phyloP scores from a whole-genome alignment of 23 tunicate species.

The Styela clava region DNA sequence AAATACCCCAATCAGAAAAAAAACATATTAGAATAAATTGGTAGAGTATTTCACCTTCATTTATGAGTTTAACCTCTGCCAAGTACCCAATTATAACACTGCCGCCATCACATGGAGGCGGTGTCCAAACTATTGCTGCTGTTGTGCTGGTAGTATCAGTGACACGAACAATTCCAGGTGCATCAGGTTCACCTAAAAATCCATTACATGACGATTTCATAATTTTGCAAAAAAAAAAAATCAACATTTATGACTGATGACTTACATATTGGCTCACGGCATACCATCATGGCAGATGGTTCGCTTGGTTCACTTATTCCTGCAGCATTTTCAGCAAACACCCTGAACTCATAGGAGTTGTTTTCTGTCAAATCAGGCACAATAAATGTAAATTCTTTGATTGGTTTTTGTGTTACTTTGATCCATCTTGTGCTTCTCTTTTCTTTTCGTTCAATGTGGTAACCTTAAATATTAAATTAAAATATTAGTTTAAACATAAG shows the following conservation, averaged over 20 bases:
- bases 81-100: conserved; percentile 38
- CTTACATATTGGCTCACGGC: conserved; percentile 38
- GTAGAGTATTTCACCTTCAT: neutral
- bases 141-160: conserved; percentile 39
- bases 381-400: conserved; percentile 18
- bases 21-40: too few relatives aligned
- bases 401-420: conserved; percentile 21
- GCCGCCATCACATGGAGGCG: conserved; percentile 47
- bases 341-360: conserved; percentile 55
- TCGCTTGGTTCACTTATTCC: conserved; percentile 47
- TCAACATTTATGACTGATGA: too few relatives aligned
- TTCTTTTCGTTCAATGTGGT: conserved; percentile 46
- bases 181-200: conserved; percentile 43
- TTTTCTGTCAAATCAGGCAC: conserved; percentile 15
- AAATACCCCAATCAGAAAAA: too few relatives aligned
- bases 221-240: too few relatives aligned
- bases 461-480: conserved; percentile 18
- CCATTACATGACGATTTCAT: too few relatives aligned
- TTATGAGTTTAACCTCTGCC: conserved; percentile 13
- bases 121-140: conserved; percentile 36
- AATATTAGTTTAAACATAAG: too few relatives aligned
- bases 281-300: conserved; percentile 21
- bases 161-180: conserved; percentile 44
- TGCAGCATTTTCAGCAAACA: conserved; percentile 52
- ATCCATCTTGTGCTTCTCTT: conserved; percentile 41